A percentile compares a stretch with the other conserved stretches of the same genome.
phyloP scores from a whole-genome alignment of 2,888 invertebrate species.

The Cristatella mucedo region DNA sequence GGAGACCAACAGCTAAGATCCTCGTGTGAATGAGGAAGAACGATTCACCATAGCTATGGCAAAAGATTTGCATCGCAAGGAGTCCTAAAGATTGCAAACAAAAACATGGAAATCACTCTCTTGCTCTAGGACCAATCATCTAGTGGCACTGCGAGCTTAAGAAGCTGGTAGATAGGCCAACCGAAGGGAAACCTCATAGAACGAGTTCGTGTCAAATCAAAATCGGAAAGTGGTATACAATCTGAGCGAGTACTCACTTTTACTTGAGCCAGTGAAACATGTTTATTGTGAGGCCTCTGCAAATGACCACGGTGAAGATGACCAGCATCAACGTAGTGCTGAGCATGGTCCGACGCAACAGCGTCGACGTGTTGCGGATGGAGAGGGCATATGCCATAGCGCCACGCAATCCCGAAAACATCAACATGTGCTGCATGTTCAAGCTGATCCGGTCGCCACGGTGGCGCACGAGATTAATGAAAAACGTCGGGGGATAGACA shows the following conservation, averaged over 20 bases:
- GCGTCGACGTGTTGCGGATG: constrained; percentile 73
- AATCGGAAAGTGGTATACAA: too few relatives aligned
- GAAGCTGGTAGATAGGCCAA: too few relatives aligned
- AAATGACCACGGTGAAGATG: constrained; percentile 82
- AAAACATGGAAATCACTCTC: too few relatives aligned
- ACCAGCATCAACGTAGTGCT: constrained; percentile 91
- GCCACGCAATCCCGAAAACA: constrained; percentile 72
- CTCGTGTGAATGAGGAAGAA: too few relatives aligned
- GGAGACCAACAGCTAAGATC: too few relatives aligned
- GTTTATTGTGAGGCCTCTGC: constrained; percentile 81
- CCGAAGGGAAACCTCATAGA: too few relatives aligned
- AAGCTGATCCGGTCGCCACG: constrained; percentile 64
- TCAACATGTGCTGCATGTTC: constrained; percentile 93
- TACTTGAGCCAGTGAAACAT: constrained; percentile 82
- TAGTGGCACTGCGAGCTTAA: too few relatives aligned
- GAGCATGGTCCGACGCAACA: constrained; percentile 59
- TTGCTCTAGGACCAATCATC: background rate
- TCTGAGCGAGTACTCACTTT: constrained; percentile 55
- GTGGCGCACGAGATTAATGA: constrained; percentile 71
- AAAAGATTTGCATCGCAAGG: too few relatives aligned
- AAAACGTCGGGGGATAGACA: constrained; percentile 79
- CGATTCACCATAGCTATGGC: too few relatives aligned
- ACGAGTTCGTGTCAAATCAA: too few relatives aligned
- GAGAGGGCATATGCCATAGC: constrained; percentile 97
- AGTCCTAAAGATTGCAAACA: too few relatives aligned